Evolutionary conservation across 2,888 invertebrate species (phyloP), one percentile per base, ranked within the genome.

Genomic region (Sceliomorpha sp.): DNA sequence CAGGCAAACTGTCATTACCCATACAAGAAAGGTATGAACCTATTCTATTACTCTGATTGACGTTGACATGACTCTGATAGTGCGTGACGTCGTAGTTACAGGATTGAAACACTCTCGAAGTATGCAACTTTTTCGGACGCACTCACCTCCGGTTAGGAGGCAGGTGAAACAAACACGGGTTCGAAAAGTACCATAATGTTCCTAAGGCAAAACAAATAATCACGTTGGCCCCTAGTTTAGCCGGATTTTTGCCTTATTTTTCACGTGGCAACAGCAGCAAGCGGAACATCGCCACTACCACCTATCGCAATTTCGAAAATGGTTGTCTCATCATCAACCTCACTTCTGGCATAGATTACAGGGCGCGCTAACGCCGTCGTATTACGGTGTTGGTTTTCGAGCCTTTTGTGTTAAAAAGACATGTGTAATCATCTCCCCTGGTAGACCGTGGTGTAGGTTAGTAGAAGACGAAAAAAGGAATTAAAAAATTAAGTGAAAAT

Each of bases 341-440:
- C 69, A 42, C 64, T 64, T 67, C 56, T 62, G 53, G 72, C 70
- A 76, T 75, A 81, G 85, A 88, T 88, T 88, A 88, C 87, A 88
- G 87, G 88, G 88, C 87, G 80, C 84, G 78, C 74, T 66, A 60
- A 70, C 72, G 73, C 84, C 85, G 82, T 81, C 88, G 85, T 84
- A 87, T 87, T 87, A 86, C 87, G 85, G 88, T 88, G 88, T 88
- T 88, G 88, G 88, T 88, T 88, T 88, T 88, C 88, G 88, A 88
- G 88, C 88, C 88, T 88, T 88, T 88, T 88, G 88, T 86, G 88
- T 87, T 88, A 87, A 87, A 87, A 87, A 87, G 88, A 87, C 86
- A 84, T 85, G 81, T 85, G 82, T 85, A 88, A 88, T 88, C 87
- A 87, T 86, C 77, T 70, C 73, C 73, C 56, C 36, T 13, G 63